Conservation (phyloP, 2,113 vertebrate genomes). For the Phainopepla nitens region DNA sequence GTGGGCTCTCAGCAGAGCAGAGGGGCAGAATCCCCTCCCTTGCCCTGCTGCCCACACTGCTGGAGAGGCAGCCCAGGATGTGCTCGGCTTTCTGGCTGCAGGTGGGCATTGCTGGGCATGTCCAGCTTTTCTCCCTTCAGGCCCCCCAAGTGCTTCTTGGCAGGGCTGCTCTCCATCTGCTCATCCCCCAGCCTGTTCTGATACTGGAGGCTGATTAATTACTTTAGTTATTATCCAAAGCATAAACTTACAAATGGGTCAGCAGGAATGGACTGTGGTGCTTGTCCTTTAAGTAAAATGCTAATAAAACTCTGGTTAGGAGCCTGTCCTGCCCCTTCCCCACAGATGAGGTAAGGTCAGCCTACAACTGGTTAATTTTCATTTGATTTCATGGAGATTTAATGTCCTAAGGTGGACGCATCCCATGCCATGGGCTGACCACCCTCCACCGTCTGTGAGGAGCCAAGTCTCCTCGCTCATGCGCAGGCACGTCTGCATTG, state of each 20-base stretch:
- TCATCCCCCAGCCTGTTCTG: background rate
- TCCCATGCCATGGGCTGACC: background rate
- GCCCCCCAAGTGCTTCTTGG: background rate
- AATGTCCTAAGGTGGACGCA: background rate
- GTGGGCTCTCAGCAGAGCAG: background rate
- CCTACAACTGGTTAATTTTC: background rate
- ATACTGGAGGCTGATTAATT: background rate
- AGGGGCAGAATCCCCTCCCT: background rate
- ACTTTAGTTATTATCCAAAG: background rate
- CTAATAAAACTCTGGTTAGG: background rate
- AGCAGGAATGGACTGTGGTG: background rate
- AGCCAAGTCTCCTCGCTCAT: fast-evolving
- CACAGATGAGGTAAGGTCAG: background rate
- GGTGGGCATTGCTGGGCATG: background rate
- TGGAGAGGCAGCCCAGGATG: background rate
- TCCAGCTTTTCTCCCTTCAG: background rate
- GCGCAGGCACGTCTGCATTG: fast-evolving
- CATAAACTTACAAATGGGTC: background rate
- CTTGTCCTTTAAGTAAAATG: background rate
- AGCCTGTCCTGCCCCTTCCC: background rate
- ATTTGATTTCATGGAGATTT: background rate
- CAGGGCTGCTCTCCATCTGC: background rate
- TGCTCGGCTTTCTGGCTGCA: background rate
- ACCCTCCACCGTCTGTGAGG: background rate
- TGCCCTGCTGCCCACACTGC: background rate